Percentiles rank a stretch among this genome's conserved stretches.
Conservation (phyloP, 2,113 vertebrate species). For the Atrichornis clamosus region DNA sequence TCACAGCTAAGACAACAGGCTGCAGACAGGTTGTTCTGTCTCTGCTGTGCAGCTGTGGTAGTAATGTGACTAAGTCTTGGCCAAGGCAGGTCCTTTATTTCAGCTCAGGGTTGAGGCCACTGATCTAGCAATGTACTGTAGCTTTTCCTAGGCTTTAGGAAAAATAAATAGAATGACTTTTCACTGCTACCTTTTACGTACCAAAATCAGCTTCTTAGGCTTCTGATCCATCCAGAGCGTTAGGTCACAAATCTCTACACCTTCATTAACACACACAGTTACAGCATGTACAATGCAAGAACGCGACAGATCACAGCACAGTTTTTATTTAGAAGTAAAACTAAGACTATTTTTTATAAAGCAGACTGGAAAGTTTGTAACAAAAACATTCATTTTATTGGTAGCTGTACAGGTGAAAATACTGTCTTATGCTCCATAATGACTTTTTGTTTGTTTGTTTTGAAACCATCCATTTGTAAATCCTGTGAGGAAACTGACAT, state of each 20-base stretch:
- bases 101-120: slow-evolving; percentile 59
- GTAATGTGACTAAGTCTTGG: slow-evolving; percentile 17
- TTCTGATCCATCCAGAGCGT: slow-evolving; percentile 44
- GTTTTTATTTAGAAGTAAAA: slow-evolving; percentile 68
- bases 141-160: slow-evolving; percentile 59
- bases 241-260: slow-evolving; percentile 33
- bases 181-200: slow-evolving; percentile 57
- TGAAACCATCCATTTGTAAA: neutral
- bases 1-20: neutral
- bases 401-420: slow-evolving; percentile 49
- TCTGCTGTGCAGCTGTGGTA: slow-evolving; percentile 27
- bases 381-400: slow-evolving; percentile 27
- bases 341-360: slow-evolving; percentile 65
- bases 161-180: slow-evolving; percentile 55
- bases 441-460: neutral
- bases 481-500: slow-evolving; percentile 20
- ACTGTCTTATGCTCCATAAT: neutral
- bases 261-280: slow-evolving; percentile 26
- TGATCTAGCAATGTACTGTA: slow-evolving; percentile 63
- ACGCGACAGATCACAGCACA: slow-evolving; percentile 62
- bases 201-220: slow-evolving; percentile 62
- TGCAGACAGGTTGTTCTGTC: neutral
- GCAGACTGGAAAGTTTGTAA: slow-evolving; percentile 65
- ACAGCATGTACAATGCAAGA: slow-evolving; percentile 64
- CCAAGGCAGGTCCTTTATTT: slow-evolving; percentile 48